Conservation (phyloP, 2,888 invertebrate species). For the Cantharis lateralis region DNA sequence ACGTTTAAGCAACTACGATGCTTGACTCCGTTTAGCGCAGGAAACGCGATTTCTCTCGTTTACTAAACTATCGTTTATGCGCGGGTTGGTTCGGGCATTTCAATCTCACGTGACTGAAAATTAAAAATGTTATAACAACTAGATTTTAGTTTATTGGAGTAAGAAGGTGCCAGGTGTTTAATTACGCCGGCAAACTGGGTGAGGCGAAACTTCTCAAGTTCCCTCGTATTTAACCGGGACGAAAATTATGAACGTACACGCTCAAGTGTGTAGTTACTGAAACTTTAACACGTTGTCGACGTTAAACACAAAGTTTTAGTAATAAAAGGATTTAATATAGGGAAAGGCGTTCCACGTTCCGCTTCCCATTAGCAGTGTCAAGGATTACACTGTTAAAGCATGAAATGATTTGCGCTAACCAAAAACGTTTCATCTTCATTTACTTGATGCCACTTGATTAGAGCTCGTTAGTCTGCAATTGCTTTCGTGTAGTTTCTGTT, state of each 20-base stretch:
- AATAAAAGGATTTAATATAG: slow-evolving; percentile 20
- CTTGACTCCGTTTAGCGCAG: no score
- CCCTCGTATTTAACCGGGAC: background rate
- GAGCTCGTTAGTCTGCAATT: slow-evolving; percentile 25
- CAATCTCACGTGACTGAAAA: no score
- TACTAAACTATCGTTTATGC: no score
- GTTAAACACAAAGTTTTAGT: slow-evolving; percentile 14
- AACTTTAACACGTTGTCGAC: slow-evolving; percentile 12
- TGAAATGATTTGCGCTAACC: slow-evolving; percentile 28
- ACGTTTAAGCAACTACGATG: no score
- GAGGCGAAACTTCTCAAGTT: background rate
- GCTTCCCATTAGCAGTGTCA: slow-evolving; percentile 3
- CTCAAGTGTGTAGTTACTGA: background rate
- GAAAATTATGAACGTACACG: background rate
- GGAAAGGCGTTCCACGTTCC: slow-evolving; percentile 3
- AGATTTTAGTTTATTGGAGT: no score
- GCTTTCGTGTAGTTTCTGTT: slow-evolving; percentile 19
- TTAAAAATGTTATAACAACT: no score
- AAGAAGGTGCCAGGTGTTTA: no score
- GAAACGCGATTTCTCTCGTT: no score
- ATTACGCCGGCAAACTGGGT: background rate
- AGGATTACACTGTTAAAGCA: slow-evolving; percentile 21
- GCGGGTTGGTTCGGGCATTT: no score
- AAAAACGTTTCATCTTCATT: slow-evolving; percentile 28
- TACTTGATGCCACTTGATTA: slow-evolving; percentile 26